Percentiles rank a stretch among this genome's conserved stretches.
Evolutionary conservation across 2,113 vertebrate species (phyloP).

Genomic region (Ramphastos sulfuratus): DNA sequence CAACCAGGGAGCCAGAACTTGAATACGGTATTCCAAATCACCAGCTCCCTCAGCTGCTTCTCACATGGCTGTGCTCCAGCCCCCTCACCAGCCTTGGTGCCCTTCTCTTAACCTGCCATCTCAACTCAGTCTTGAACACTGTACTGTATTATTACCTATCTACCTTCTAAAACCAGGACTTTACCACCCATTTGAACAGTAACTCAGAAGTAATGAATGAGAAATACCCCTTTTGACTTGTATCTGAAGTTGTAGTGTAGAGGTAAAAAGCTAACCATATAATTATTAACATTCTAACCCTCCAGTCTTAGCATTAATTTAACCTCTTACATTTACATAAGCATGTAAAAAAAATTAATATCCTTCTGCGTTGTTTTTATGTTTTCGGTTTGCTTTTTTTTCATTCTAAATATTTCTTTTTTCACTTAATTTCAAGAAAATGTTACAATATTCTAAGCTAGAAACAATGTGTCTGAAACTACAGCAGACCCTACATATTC

Average conservation of each 20-base stretch:
- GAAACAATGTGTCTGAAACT: neutral
- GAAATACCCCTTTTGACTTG: neutral
- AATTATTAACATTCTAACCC: neutral
- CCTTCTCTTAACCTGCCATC: neutral
- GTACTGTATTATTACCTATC: neutral
- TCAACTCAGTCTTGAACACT: neutral
- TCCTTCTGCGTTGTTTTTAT: too few species aligned
- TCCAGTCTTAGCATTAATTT: too few species aligned
- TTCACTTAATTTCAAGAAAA: neutral
- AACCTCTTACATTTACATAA: too few species aligned
- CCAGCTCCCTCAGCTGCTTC: too few species aligned
- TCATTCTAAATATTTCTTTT: too few species aligned
- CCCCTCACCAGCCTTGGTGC: too few species aligned
- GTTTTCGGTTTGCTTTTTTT: too few species aligned
- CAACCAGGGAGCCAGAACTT: neutral
- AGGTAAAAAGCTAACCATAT: neutral
- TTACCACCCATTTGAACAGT: neutral
- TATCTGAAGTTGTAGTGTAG: neutral
- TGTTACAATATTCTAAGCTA: neutral
- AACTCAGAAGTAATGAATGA: neutral
- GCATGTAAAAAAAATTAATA: too few species aligned
- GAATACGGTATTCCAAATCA: neutral
- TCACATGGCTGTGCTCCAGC: too few species aligned
- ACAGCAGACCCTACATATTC: neutral
- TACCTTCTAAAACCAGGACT: neutral